Percentiles rank a stretch among this genome's conserved stretches.
Evolutionary conservation across 35 echinoderm and acorn worm genomes (phyloP).

Genomic region (Apostichopus parvimensis): DNA sequence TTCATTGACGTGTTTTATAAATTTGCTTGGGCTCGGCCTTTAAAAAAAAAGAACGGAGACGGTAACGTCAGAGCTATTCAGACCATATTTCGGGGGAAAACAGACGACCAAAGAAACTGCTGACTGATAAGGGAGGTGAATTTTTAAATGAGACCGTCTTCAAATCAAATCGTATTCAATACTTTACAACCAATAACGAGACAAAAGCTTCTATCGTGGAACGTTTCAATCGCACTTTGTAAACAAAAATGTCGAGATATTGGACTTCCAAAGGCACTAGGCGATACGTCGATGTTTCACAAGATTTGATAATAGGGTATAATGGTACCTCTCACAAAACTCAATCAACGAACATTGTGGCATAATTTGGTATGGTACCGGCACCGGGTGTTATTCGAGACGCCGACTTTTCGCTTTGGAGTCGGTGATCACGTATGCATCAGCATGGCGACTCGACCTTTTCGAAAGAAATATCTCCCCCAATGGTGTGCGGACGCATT

Average conservation of each 20-base stretch:
- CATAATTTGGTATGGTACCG: constrained; percentile 45
- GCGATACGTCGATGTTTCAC: constrained; percentile 47
- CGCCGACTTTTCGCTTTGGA: constrained; percentile 45
- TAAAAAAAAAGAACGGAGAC: constrained; percentile 50
- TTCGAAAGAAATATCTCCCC: constrained; percentile 72
- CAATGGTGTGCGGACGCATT: constrained; percentile 65
- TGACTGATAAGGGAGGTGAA: constrained; percentile 66
- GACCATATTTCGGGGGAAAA: constrained; percentile 39
- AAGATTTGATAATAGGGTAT: constrained; percentile 40
- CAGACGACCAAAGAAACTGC: constrained; percentile 48
- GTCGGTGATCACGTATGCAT: constrained; percentile 1
- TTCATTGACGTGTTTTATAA: constrained; percentile 18
- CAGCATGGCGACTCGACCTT: constrained; percentile 56
- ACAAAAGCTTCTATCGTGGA: constrained; percentile 58
- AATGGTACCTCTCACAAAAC: constrained; percentile 42
- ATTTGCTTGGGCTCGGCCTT: constrained; percentile 65
- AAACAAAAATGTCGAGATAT: constrained; percentile 64
- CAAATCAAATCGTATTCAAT: constrained; percentile 35
- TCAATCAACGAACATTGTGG: constrained; percentile 60
- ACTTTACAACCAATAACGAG: constrained; percentile 60
- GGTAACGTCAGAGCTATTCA: constrained; percentile 29
- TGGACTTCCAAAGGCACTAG: constrained; percentile 48
- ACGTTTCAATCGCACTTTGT: constrained; percentile 74
- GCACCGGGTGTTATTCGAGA: not conserved
- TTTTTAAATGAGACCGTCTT: constrained; percentile 57